A percentile compares a stretch with the other conserved stretches of the same genome.
Conservation (phyloP, 2,888 invertebrate genomes). For the Euplexia lucipara region DNA sequence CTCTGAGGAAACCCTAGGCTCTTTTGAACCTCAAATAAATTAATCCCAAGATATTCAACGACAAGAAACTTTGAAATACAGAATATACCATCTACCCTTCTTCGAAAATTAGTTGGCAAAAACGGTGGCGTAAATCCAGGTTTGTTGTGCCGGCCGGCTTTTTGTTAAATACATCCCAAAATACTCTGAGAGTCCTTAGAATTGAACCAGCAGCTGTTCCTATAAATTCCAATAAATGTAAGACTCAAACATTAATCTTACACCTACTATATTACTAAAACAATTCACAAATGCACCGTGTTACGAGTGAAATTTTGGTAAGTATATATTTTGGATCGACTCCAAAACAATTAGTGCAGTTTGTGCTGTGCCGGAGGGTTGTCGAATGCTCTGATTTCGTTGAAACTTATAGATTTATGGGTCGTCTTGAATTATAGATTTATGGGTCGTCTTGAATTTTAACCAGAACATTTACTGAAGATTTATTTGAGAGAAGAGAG, state of each 20-base stretch:
- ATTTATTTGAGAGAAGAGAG: slow-evolving; percentile 5
- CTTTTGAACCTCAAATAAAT: slow-evolving; percentile 41
- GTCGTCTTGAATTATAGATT: slow-evolving; percentile 51
- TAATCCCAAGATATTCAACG: slow-evolving; percentile 27
- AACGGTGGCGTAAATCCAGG: slow-evolving; percentile 41
- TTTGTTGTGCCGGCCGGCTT: slow-evolving; percentile 10
- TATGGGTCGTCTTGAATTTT: slow-evolving; percentile 50
- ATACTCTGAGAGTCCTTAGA: slow-evolving; percentile 23
- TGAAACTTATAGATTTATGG: slow-evolving; percentile 35
- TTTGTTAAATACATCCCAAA: slow-evolving; percentile 31
- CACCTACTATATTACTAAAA: slow-evolving; percentile 63
- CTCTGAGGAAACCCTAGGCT: slow-evolving; percentile 22
- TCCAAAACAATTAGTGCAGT: slow-evolving; percentile 90
- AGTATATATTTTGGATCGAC: slow-evolving; percentile 88
- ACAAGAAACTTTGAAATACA: slow-evolving; percentile 41
- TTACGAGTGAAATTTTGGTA: slow-evolving; percentile 84
- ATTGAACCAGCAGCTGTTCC: slow-evolving; percentile 25
- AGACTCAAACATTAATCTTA: slow-evolving; percentile 51
- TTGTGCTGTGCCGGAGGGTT: slow-evolving; percentile 64
- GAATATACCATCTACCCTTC: background rate
- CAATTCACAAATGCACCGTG: slow-evolving; percentile 79
- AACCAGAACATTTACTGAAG: slow-evolving; percentile 17
- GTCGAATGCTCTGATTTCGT: slow-evolving; percentile 44
- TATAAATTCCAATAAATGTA: slow-evolving; percentile 50
- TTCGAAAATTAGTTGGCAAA: slow-evolving; percentile 25